These are phyloP conservation scores for Radopholus similis DNA, from an alignment of 1,140 invertebrate species.

Conservation along the genomic window DNA sequence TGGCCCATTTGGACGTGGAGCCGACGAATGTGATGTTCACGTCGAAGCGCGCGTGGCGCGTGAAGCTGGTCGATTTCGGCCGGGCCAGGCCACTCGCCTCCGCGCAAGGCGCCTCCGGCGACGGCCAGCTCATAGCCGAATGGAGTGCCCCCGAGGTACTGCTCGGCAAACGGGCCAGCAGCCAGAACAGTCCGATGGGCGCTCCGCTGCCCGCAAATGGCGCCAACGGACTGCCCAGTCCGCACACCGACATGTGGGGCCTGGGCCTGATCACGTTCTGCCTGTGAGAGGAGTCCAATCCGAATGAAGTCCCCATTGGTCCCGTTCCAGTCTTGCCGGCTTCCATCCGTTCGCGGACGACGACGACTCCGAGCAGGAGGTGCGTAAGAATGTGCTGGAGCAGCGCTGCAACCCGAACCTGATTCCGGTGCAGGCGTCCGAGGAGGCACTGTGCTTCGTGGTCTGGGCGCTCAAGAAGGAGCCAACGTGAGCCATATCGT, in stretches of 20 bases:
- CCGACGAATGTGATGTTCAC: conserved; percentile 94
- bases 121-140: conserved; percentile 33
- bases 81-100: conserved; percentile 65
- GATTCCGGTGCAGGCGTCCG: conserved; percentile 86
- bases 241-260: conserved; percentile 91
- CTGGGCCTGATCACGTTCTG: conserved; percentile 86
- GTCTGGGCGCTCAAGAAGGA: conserved; percentile 86
- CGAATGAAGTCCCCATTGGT: background rate
- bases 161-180: background rate
- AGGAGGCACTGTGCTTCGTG: conserved; percentile 86
- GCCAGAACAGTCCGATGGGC: background rate
- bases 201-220: conserved; percentile 10
- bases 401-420: conserved; percentile 89
- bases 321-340: conserved; percentile 72
- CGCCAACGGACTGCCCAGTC: conserved; percentile 76
- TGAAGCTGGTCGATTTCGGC: conserved; percentile 74
- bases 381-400: conserved; percentile 82
- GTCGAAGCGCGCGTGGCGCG: conserved; percentile 71
- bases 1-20: conserved; percentile 85
- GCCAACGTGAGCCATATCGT: conserved; percentile 36
- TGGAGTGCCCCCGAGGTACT: conserved; percentile 82
- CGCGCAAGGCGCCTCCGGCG: conserved; percentile 59
- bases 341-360: conserved; percentile 82
- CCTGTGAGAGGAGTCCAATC: conserved; percentile 64
- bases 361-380: conserved; percentile 71